Conservation (phyloP, 2,888 invertebrate species). For the Leptinotarsa tumamoca region DNA sequence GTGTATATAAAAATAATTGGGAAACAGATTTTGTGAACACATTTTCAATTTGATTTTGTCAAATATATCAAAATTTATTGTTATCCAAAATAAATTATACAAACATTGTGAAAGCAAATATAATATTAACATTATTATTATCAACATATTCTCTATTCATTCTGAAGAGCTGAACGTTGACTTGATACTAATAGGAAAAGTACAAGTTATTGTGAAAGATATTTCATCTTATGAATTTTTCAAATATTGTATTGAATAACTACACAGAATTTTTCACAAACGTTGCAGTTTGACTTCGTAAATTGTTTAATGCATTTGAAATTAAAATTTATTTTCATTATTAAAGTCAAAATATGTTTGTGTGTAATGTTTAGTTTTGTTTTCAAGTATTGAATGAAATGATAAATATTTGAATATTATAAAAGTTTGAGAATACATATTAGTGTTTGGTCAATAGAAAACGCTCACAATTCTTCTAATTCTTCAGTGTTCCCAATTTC, state of each 20-base stretch:
- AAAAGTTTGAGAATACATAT: not conserved
- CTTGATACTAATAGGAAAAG: conserved; percentile 33
- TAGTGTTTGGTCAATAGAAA: conserved; percentile 38
- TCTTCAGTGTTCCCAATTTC: conserved; percentile 56
- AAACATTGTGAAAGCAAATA: not conserved
- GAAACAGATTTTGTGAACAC: too few relatives aligned
- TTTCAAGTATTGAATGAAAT: too few relatives aligned
- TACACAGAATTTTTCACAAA: too few relatives aligned
- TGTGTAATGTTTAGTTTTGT: too few relatives aligned
- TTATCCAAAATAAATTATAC: not conserved
- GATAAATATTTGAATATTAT: too few relatives aligned
- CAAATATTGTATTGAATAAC: too few relatives aligned
- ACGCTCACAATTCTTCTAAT: conserved; percentile 48
- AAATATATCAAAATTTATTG: not conserved
- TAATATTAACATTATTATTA: not conserved
- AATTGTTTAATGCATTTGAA: too few relatives aligned
- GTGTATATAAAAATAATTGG: too few relatives aligned
- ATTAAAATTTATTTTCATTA: too few relatives aligned
- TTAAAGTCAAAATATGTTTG: too few relatives aligned
- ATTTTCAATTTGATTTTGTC: not conserved
- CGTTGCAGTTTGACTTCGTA: too few relatives aligned
- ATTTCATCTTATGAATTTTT: not conserved
- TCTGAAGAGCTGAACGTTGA: conserved; percentile 42
- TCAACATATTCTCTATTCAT: conserved; percentile 5
- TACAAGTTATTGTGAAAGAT: not conserved